Conservation (phyloP, 2,888 invertebrate species). For the Smittia aterrima region DNA sequence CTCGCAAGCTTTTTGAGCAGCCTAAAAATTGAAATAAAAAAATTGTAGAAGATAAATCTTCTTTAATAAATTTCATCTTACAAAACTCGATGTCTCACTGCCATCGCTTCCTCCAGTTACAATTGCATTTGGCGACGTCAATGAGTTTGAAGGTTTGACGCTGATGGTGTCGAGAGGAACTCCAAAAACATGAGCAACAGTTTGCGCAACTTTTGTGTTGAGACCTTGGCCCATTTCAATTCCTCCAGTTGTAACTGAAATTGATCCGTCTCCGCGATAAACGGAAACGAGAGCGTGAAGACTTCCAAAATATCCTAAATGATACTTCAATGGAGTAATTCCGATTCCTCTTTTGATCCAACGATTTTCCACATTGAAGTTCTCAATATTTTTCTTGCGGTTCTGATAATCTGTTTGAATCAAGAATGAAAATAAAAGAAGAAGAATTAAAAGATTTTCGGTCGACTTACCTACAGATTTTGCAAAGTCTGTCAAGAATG, state of each 20-base stretch:
- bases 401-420: constrained; percentile 55
- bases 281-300: constrained; percentile 64
- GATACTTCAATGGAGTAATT: constrained; percentile 68
- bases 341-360: constrained; percentile 78
- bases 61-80: too few species aligned
- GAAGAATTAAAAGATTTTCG: too few species aligned
- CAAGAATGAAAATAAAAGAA: too few species aligned
- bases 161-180: constrained; percentile 65
- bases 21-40: constrained; percentile 43
- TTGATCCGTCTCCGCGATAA: constrained; percentile 69
- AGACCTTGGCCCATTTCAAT: constrained; percentile 81
- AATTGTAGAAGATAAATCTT: not conserved
- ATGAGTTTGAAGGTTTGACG: constrained; percentile 65
- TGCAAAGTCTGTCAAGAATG: constrained; percentile 42
- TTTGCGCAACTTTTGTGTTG: constrained; percentile 71
- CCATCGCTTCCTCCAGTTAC: constrained; percentile 70
- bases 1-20: constrained; percentile 64
- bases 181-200: constrained; percentile 68
- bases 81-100: constrained; percentile 64
- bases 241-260: constrained; percentile 69
- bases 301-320: constrained; percentile 56
- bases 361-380: constrained; percentile 67
- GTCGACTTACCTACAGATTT: constrained; percentile 28
- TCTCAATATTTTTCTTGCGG: constrained; percentile 57
- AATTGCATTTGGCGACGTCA: constrained; percentile 65